phyloP scores from a whole-genome alignment of 2,113 vertebrate genomes.

The Chitala chitala region DNA sequence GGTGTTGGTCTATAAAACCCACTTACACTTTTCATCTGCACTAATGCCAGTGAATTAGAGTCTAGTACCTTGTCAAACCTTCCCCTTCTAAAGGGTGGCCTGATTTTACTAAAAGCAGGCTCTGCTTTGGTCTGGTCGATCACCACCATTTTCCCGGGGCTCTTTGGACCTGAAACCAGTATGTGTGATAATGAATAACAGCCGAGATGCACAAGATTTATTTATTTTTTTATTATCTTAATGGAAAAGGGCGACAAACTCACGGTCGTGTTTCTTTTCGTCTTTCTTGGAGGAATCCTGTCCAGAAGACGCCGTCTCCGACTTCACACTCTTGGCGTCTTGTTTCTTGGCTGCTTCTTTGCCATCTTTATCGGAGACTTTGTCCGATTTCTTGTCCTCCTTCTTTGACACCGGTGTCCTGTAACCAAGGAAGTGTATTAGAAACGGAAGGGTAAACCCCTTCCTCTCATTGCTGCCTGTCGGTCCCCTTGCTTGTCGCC shows the following conservation, averaged over 20 bases:
- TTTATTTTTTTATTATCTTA: too few species aligned
- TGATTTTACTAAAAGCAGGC: conserved; percentile 62
- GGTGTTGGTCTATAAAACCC: background rate
- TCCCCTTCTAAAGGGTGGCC: conserved; percentile 74
- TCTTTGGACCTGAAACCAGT: conserved; percentile 71
- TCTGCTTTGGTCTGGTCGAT: conserved; percentile 76
- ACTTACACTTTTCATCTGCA: background rate
- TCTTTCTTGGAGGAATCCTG: conserved; percentile 78
- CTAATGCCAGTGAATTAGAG: conserved; percentile 2
- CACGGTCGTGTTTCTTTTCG: conserved; percentile 85
- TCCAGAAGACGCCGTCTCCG: conserved; percentile 64
- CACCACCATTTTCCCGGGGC: conserved; percentile 75
- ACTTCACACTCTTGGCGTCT: conserved; percentile 77
- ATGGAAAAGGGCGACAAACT: conserved; percentile 43
- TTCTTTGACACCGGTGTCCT: conserved; percentile 80
- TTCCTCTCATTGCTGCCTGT: too few species aligned
- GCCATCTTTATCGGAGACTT: conserved; percentile 80
- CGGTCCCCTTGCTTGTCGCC: too few species aligned
- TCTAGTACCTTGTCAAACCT: conserved; percentile 79
- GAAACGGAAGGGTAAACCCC: too few species aligned
- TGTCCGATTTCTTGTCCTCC: conserved; percentile 90
- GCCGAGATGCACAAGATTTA: too few species aligned
- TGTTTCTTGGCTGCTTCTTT: conserved; percentile 79
- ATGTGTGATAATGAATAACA: too few species aligned
- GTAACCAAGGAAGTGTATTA: conserved; percentile 24